Evolutionary conservation across 64 coral and sea anemone species (phyloP), one percentile per base, ranked within the genome.

Genomic region (Porites australiensis): DNA sequence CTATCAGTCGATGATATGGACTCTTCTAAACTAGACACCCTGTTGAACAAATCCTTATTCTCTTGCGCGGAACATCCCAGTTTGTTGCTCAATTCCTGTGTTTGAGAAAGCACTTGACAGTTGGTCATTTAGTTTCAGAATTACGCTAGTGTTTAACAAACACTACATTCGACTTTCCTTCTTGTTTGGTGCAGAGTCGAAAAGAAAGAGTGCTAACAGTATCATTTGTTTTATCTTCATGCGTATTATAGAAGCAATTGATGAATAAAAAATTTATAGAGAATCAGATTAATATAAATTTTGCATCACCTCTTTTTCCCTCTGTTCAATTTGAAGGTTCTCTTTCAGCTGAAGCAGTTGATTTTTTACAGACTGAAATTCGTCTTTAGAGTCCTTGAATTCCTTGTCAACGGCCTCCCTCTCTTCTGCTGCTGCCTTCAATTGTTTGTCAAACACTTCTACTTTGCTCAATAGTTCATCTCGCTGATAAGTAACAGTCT

Each of bases 311-410:
- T 68, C 81, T 51, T 84, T 84, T 69, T 84, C 81, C 81, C 69
- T 84, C 46, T 68, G 81, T 68, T 84, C 81, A 20, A 84, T 19
- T 69, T 84, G 81, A 84, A 84, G 81, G 44, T 84, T 84, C 18
- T 84, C 81, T 47, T 84, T 84, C 44, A 84, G 63, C 61, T 69
- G 3, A 8, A 65, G 46, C 18, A 84, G 18, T 4, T 69, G 61
- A 50, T 50, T 68, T 63, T 47, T 84, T 0, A 84, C 81, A 11
- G 63, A 84, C 45, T 84, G 44, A 19, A 84, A 44, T 13, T 82
- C 79, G 46, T 82, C 79, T 82, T 64, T 82, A 58, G 22, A 62
- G 15, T 82, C 79, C 7, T 3, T 19, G n/a, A 82, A 51, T 54
- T 53, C 61, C 81, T 64, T 84, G 61, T 84, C 45, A 68, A 63